Percentiles rank a stretch among this genome's conserved stretches.
phyloP scores from a whole-genome alignment of 2,888 invertebrate species.

The Ferdinandea cuprea region DNA sequence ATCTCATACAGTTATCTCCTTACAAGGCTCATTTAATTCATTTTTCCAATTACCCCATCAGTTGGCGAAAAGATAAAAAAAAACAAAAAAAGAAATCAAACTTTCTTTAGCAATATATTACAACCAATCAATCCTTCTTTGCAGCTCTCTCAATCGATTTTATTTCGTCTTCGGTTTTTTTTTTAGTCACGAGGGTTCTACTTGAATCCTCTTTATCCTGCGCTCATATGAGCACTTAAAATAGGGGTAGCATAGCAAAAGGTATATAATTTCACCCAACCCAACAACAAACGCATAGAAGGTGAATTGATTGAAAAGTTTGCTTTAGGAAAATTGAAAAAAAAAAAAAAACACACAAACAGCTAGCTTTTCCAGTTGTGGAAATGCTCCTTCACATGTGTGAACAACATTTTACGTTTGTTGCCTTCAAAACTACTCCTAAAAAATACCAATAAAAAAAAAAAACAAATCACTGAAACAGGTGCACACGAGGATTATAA shows the following conservation, averaged over 20 bases:
- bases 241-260: background rate
- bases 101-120: conserved; percentile 13
- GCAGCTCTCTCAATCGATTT: conserved; percentile 44
- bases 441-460: conserved; percentile 6
- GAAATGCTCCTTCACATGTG: background rate
- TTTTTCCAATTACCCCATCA: conserved; percentile 30
- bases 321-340: conserved; percentile 1
- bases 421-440: background rate
- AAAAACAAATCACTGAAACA: conserved; percentile 6
- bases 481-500: conserved; percentile 35
- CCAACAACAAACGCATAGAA: conserved; percentile 1
- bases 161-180: conserved; percentile 37
- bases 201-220: conserved; percentile 14
- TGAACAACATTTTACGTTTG: background rate
- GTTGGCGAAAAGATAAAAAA: background rate
- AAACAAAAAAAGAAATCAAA: background rate
- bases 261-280: background rate
- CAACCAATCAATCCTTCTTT: conserved; percentile 64
- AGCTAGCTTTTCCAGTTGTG: conserved; percentile 24
- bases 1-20: conserved; percentile 28
- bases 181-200: conserved; percentile 7
- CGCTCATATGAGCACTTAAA: background rate
- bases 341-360: conserved; percentile 22
- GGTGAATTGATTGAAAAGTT: conserved; percentile 54
- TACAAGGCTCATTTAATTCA: conserved; percentile 21